A percentile compares a stretch with the other conserved stretches of the same genome.
Evolutionary conservation across 2,888 invertebrate genomes (phyloP).

Genomic region (Trichopria drosophilae): DNA sequence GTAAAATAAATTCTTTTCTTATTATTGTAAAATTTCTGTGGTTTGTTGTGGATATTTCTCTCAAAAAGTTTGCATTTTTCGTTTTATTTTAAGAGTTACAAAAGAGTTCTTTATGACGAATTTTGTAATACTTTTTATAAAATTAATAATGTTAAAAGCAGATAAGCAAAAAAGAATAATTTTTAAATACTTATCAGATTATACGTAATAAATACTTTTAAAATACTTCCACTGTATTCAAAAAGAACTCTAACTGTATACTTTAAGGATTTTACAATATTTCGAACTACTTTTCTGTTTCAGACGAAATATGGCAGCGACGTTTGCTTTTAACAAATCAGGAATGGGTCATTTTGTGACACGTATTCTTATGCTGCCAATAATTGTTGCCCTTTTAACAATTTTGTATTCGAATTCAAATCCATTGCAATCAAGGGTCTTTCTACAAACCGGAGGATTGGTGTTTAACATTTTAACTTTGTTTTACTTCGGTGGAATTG

Average conservation of each 20-base stretch:
- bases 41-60: no score
- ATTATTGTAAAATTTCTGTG: no score
- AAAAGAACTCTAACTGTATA: no score
- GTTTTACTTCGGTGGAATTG: conserved; percentile 68
- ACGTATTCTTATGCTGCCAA: conserved; percentile 73
- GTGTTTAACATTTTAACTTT: conserved; percentile 76
- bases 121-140: no score
- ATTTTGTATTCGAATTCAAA: conserved; percentile 53
- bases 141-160: no score
- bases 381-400: conserved; percentile 58
- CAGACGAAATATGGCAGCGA: conserved; percentile 77
- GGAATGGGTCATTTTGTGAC: conserved; percentile 78
- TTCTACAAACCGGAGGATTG: conserved; percentile 53
- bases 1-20: no score
- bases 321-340: conserved; percentile 75
- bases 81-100: no score
- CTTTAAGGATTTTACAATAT: no score
- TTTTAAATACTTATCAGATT: conserved; percentile 14
- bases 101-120: no score
- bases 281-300: conserved; percentile 45
- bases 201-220: no score
- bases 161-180: no score
- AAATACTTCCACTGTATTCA: neutral
- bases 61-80: no score
- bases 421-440: conserved; percentile 51